Evolutionary conservation across 2,797 vertebrate genomes (phyloP), one percentile per base, ranked within the genome.

Genomic region (Myotis pilosus): DNA sequence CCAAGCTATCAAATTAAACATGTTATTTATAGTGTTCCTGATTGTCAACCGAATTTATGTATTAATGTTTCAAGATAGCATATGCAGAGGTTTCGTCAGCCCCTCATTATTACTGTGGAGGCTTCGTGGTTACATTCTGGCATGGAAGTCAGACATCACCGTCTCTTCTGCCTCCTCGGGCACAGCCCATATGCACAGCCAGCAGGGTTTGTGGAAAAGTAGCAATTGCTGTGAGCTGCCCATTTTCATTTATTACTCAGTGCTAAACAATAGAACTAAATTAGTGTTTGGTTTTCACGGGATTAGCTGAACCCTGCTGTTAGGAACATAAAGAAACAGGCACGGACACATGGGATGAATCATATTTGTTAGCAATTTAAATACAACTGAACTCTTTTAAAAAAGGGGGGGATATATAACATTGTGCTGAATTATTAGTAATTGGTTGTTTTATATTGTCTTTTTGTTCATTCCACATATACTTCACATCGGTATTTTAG

Each of bases 21-120:
- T 89, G 94, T 94, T 97, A 97, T 95, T 95, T 96, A 93, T 95
- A 94, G 92, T 83, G 36, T 90, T 85, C 94, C 93, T 96, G 95
- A 92, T 97, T 95, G 84, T 89, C 96, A 95, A 13, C 92, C 92
- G 91, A 84, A 96, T 89, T 96, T 94, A 84, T 57, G 38, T 92
- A 86, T 91, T 95, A 89, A 96, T 95, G 87, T 96, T 95, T 92
- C 55, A 68, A 64, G 91, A 91, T 68, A 71, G 60, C 82, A 13
- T 88, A 80, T 71, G 75, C 83, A 93, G 92, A 91, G 91, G 95
- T 93, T 85, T 93, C 93, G 94, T 95, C 93, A 95, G 94, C 89
- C 75, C 33, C 69, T 64, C 23, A 28, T 93, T 60, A 60, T 91
- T 75, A 60, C 95, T 64, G 38, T 71, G 60, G 88, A 92, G 53